phyloP scores from a whole-genome alignment of 1,140 invertebrate genomes.

The Idris sp. region DNA sequence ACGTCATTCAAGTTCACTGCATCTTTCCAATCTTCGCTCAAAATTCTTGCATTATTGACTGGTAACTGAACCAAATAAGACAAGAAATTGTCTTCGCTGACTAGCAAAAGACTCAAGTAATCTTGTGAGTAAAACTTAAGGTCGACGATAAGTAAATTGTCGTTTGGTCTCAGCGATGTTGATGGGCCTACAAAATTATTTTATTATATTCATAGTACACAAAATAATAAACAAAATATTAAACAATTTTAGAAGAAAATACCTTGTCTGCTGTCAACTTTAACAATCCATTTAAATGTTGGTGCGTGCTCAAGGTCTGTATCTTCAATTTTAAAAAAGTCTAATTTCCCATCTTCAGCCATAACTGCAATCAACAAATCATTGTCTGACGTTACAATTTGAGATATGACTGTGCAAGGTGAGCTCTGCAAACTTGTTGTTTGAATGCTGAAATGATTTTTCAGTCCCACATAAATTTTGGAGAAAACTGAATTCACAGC shows the following conservation, averaged over 20 bases:
- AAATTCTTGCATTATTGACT: constrained; percentile 63
- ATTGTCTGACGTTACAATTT: constrained; percentile 67
- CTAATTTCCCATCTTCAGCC: constrained; percentile 64
- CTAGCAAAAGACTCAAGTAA: constrained; percentile 86
- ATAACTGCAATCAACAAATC: constrained; percentile 69
- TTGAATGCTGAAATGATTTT: constrained; percentile 80
- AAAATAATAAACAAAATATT: constrained; percentile 4
- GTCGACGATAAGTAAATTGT: constrained; percentile 78
- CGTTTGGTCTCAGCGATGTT: constrained; percentile 43
- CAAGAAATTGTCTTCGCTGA: constrained; percentile 79
- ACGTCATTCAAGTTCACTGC: constrained; percentile 78
- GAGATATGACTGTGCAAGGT: constrained; percentile 60
- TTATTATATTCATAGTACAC: constrained; percentile 21
- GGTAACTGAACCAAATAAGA: constrained; percentile 84
- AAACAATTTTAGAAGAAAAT: not conserved
- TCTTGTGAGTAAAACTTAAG: constrained; percentile 90
- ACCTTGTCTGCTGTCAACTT: constrained; percentile 71
- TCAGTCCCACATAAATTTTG: constrained; percentile 82
- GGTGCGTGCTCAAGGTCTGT: constrained; percentile 37
- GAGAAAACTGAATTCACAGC: constrained; percentile 85
- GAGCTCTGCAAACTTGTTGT: constrained; percentile 55
- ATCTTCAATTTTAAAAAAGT: constrained; percentile 67
- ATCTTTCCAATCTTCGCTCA: constrained; percentile 71
- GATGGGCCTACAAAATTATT: constrained; percentile 38
- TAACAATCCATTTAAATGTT: constrained; percentile 60